Percentiles rank a stretch among this genome's conserved stretches.
phyloP scores from a whole-genome alignment of 2,888 invertebrate species.

The Himalopsyche kuldschensis region DNA sequence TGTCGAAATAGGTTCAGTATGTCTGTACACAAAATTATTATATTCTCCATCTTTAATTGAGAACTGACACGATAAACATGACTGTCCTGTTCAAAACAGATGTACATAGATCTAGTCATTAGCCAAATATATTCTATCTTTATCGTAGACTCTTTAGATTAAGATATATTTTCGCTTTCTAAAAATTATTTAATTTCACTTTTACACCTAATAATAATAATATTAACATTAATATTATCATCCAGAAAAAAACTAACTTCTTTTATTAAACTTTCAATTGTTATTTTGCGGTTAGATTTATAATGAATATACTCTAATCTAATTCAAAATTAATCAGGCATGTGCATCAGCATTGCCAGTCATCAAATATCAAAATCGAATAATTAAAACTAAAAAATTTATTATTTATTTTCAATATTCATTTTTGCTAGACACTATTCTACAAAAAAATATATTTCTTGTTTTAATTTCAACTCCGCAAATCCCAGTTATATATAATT shows the following conservation, averaged over 20 bases:
- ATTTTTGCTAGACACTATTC: too few relatives aligned
- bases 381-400: too few relatives aligned
- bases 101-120: conserved; percentile 38
- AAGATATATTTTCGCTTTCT: not conserved
- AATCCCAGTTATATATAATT: not conserved
- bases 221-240: not conserved
- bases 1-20: not conserved
- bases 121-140: conserved; percentile 27
- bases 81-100: conserved; percentile 4
- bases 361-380: too few relatives aligned
- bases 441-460: too few relatives aligned
- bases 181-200: conserved; percentile 2
- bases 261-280: too few relatives aligned
- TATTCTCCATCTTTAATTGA: not conserved
- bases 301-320: too few relatives aligned
- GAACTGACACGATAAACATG: not conserved
- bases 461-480: not conserved
- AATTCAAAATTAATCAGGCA: too few relatives aligned
- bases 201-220: conserved; percentile 2
- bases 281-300: too few relatives aligned
- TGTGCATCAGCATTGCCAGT: too few relatives aligned
- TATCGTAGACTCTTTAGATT: not conserved
- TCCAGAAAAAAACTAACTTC: not conserved
- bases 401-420: too few relatives aligned
- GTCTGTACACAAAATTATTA: not conserved